Base-by-base conservation (phyloP, 2,113 vertebrate species). In the Ctenodactylus gundi region DNA sequence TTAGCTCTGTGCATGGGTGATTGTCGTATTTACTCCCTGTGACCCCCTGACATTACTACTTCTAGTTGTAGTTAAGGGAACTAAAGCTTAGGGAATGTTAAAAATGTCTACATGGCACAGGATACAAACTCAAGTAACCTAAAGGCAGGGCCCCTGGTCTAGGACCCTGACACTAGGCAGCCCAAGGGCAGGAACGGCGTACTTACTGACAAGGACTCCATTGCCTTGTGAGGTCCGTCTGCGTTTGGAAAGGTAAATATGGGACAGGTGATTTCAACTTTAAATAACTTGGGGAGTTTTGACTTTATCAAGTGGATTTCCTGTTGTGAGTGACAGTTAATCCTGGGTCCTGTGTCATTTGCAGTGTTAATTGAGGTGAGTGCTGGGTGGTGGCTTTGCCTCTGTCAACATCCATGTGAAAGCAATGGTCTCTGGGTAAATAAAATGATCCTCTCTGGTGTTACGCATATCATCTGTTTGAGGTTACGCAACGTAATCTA, bases 211-310 rank as follows among this genome's bases (percentile, higher is more conserved):
- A 41, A 23, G n/a, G 17, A 78, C 49, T 31, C 3, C 2, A 55
- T 17, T 39, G 31, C 4, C 0, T 0, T 31, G 29, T 91, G 27
- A n/a, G 31, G 46, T 53, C 60, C 84, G 18, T 82, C 25, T 77
- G 46, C 64, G 44, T 55, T 94, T 70, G 34, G 5, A 87, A 94
- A 70, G 75, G 58, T 86, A 70, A 89, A 91, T 49, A 87, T 67
- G 23, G 20, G 25, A 44, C 60, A 23, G 20, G 25, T 39, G 62
- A 36, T 76, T 91, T 90, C 57, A 75, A 34, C 64, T 46, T 77
- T 39, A 57, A 62, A 23, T 73, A 60, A 77, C 21, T 70, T 88
- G 64, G 31, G 77, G n/a, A 83, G 20, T 68, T 87, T 93, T 25
- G 58, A 34, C 55, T 93, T n/a, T 31, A 58, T 46, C n/a, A 81